Evolutionary conservation across 2,113 vertebrate genomes (phyloP), one percentile per base, ranked within the genome.

Genomic region (Pica pica): DNA sequence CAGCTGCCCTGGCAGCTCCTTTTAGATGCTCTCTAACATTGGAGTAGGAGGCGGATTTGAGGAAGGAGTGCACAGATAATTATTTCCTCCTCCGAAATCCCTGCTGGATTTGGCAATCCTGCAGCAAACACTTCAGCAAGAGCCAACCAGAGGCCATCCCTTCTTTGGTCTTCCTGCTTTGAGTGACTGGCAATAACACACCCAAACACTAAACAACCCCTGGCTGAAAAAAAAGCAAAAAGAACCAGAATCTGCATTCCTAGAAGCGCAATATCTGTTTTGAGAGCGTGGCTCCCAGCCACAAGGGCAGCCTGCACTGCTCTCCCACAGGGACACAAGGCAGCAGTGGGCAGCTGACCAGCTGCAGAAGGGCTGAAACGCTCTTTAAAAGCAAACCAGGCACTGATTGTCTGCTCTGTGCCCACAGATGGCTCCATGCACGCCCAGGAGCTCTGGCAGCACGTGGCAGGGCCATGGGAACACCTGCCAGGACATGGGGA

Each of bases 371-470:
- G 57, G 67, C 35, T 86, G 75, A 39, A 89, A 70, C 0, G 1
- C 39, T 37, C 7, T 30, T 44, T 7, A 42, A 46, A 6, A 31
- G 35, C 13, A 5, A 68, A n/a, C 12, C 37, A 79, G 65, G 55
- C 73, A 5, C 56, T 20, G 35, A 30, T 35, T 0, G 2, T 42
- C 52, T 57, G 63, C 63, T 22, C 2, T 1, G 52, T 19, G 26
- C 30, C 14, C 65, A 41, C 44, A 42, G 63, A 47, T 16, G 49
- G 16, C 28, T 14, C 41, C 6, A 0, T 5, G 27, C 82, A 19
- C 0, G 0, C 47, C 81, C 79, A 4, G 9, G 4, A 74, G 68
- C 49, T 61, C 42, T 2, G 0, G 31, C 1, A 21, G 65, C 69
- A 71, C 23, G 5, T 3, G 69, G 78, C 88, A 92, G 74, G 49